Base-by-base conservation (phyloP, 1,140 invertebrate species). In the Drosophila equinoxialis region DNA sequence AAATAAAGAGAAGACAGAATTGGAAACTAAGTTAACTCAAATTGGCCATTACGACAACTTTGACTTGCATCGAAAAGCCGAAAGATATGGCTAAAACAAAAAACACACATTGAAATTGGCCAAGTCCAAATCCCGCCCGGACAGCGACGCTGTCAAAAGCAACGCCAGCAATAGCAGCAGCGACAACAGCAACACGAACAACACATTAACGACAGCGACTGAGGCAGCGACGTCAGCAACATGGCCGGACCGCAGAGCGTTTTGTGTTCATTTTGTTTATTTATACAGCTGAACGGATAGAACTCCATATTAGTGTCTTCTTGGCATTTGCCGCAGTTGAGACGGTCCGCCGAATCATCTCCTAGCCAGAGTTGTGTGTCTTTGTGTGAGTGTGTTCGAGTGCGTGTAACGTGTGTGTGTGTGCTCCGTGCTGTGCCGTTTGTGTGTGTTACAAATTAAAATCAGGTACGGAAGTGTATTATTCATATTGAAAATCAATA, bases 281-380 rank as follows among this genome's bases (percentile, higher is more conserved):
- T 90, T 90, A 90, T 90, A 90, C 89, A 79, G 75, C 83, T 76
- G 87, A 84, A 71, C 81, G 62, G 65, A 78, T 79, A 90, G 87
- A 90, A 90, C 80, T 81, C 80, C 89, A 72, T 90, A 90, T 90
- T 90, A 90, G 83, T 90, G 89, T 90, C 89, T 90, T 90, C 87
- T 90, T 90, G 87, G 87, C 87, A 76, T 81, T 81, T 74, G 79
- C 71, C 80, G 77, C 79, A 85, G 86, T 85, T 80, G 87, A 86
- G 82, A 80, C 87, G 84, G 84, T 73, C 81, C 60, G 57, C 54
- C 65, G 48, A 63, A 74, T 35, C 68, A 58, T 58, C 63, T 68
- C 8, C 33, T 54, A 55, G 51, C 45, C 41, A 35, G 58, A 66
- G 73, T 41, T 57, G 42, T 62, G 17, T 65, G 66, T 67, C 23